A percentile compares a stretch with the other conserved stretches of the same genome.
These are phyloP conservation scores for Agrochola litura DNA, from an alignment of 2,888 invertebrate genomes.

Conservation along the genomic window DNA sequence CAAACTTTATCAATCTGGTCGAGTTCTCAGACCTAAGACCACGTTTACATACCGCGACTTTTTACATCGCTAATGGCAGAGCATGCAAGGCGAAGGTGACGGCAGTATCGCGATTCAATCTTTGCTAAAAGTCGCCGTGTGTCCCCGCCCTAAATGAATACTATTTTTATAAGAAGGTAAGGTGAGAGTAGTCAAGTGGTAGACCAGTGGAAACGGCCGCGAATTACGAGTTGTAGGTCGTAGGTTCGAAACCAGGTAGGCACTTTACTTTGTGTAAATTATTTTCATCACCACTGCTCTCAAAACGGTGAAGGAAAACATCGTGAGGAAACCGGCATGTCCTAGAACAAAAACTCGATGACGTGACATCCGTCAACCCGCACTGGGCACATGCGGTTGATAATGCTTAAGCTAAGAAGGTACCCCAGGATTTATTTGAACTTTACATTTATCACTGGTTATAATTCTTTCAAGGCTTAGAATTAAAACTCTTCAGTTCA, in stretches of 20 bases:
- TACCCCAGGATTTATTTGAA: not conserved
- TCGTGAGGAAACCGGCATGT: not conserved
- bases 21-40: conserved; percentile 1
- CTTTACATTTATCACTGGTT: not conserved
- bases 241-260: too few species aligned
- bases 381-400: not conserved
- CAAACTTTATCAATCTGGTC: not conserved
- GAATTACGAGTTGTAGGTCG: not conserved
- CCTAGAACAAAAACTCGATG: not conserved
- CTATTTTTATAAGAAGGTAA: not conserved
- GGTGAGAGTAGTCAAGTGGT: too few species aligned
- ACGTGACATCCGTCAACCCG: not conserved
- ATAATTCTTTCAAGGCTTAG: not conserved
- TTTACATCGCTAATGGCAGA: not conserved
- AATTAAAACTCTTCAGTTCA: not conserved
- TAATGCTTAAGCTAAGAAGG: not conserved
- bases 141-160: not conserved
- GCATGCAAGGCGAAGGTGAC: not conserved
- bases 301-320: not conserved
- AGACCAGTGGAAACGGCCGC: not conserved
- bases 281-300: not conserved
- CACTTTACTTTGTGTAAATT: not conserved
- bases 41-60: not conserved
- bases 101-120: not conserved
- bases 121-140: not conserved